Base-by-base conservation (phyloP, 2,888 invertebrate genomes). In the Incurvaria masculella region DNA sequence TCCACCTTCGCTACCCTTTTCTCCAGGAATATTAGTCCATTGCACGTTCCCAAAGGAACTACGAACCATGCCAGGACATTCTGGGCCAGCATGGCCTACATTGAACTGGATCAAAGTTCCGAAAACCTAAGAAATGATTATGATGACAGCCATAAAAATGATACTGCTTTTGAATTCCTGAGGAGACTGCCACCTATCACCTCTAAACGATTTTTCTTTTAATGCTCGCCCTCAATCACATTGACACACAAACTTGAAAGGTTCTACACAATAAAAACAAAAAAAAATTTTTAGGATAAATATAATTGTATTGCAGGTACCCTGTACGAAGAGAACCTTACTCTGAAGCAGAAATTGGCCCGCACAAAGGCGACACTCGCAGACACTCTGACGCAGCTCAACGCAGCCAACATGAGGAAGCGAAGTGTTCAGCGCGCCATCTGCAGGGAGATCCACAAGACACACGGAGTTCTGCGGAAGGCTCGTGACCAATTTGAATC, bases 351-450 rank as follows among this genome's bases (percentile, higher is more conserved):
- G 56, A 86, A 88, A 66, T 68, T 91, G 54, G 76, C 83, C 52
- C 82, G 86, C 63, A 88, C 88, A 16, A 85, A 86, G 60, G 82
- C 85, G 50, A 87, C 89, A 21, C 79, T 93, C 50, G 89, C 90
- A 60, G 88, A 89, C 57, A 91, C 92, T 5, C 81, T 88, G 54
- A 81, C 84, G 49, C 88, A 91, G 63, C 72, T 93, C 45, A 86
- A 86, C 56, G 80, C 85, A 14, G 87, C 91, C 43, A 91, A 91
- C 66, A 83, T 88, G 66, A 84, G 87, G 56, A 93, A 92, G 66
- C 86, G 87, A 61, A 87, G 86, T 66, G 88, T 92, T 27, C 91
- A 93, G 65, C 87, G 88, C 60, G 89, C 91, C 42, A 91, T 94
- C 63, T 89, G 88, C 64, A 83, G 85, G 59, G 88, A 91, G 69